Base-by-base conservation (phyloP, 2,797 vertebrate species). In the Tadarida brasiliensis region DNA sequence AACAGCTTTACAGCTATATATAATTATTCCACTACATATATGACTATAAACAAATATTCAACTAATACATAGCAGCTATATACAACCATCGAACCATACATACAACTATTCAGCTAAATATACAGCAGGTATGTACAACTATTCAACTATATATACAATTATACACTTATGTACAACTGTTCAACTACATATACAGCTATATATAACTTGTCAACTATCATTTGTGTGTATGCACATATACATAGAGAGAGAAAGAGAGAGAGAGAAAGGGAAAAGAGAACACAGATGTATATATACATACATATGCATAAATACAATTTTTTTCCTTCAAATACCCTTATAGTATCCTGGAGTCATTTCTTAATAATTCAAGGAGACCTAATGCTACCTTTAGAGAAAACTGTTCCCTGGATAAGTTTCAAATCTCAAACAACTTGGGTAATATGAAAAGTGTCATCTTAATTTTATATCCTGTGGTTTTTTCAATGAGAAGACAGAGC, bases 331-430 rank as follows among this genome's bases (percentile, higher is more conserved):
- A 80, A 39, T 80, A 81, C 26, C 30, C 87, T 76, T 80, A 49
- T 35, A 76, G 47, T 91, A 67, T 59, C 65, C 20, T 44, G 0
- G 7, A 86, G 54, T 81, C 67, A 30, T 56, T 56, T 82, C n/a
- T 28, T 91, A 90, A 35, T 94, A 84, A 86, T 88, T 96, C 51
- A 54, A 90, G 90, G 26, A 84, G 85, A 94, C 39, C 86, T 88
- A 74, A 81, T 65, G 81, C 39, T 56, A 57, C 47, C 63, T 16
- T 91, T 85, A 92, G 85, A 81, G 59, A 74, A 63, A 91, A 76
- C 73, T 74, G 16, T 49, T 59, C n/a, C 78, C 87, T 73, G 85
- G 61, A 65, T 85, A 86, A 86, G 91, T 59, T 86, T 65, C 47
- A 85, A 71, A 87, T 54, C 56, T 51, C 47, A 82, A 7, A 39